Evolutionary conservation across 1,140 invertebrate species (phyloP), one percentile per base, ranked within the genome.

Genomic region (Drosophila busckii): DNA sequence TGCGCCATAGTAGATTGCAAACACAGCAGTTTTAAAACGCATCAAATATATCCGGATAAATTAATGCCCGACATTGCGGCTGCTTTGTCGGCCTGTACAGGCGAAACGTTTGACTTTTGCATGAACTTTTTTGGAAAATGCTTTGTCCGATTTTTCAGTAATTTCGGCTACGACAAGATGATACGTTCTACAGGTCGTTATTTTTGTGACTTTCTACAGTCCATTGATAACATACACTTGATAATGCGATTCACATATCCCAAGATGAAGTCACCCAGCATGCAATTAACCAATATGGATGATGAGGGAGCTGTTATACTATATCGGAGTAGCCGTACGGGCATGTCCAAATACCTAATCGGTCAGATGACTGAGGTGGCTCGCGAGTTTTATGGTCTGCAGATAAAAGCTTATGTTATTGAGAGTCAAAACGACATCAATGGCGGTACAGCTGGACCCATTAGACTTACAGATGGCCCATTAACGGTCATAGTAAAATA

Each of bases 171-270:
- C 68, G 94, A 95, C 66, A 92, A 91, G 54, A 93, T 94, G 73
- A 92, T 96, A 52, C 92, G 93, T 53, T 92, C 94, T 0, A 95
- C 94, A 0, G 95, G 95, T 0, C 89, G 95, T 9, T 93, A 95
- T 76, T 96, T 96, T 80, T 93, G 93, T 50, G 95, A 96, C 64
- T 97, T 97, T 84, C 88, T 97, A 19, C 92, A 95, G 85, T 95
- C 92, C 16, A 94, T 97, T 16, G 95, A 97, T 86, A 96, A 95
- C 78, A 94, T 97, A 29, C 95, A 97, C 84, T 91, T 95, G 82
- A 93, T 95, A 59, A 96, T 96, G 91, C 89, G 94, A 52, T 95
- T 95, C 73, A 94, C 94, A n/a, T 96, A 96, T 86, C 95, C 95
- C 0, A 93, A 93, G 86, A 95, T 97, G 94, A 93, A 94, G 71